Percentiles rank a stretch among this genome's conserved stretches.
phyloP scores from a whole-genome alignment of 2,888 invertebrate species.

The Noctuana brunneofusca region DNA sequence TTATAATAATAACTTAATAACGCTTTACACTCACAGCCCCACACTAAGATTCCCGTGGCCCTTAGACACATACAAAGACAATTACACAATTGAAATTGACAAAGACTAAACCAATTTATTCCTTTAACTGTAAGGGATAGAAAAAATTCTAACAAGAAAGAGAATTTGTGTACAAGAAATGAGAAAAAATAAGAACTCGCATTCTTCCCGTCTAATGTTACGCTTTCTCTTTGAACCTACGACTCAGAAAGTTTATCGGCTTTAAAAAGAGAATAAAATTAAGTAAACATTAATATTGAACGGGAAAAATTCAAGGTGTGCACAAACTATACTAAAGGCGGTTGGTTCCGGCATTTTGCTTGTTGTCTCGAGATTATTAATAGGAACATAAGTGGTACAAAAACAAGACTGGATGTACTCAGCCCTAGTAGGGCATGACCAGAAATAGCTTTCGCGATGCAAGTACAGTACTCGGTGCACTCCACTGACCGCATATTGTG shows the following conservation, averaged over 20 bases:
- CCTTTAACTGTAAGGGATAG: no score
- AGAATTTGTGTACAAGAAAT: no score
- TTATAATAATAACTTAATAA: no score
- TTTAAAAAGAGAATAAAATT: background rate
- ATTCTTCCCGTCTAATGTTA: no score
- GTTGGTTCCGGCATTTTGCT: background rate
- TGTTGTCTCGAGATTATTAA: background rate
- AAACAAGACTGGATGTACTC: background rate
- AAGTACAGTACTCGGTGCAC: constrained; percentile 35
- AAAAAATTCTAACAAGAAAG: no score
- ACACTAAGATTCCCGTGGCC: no score
- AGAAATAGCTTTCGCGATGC: constrained; percentile 39
- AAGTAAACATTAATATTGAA: background rate
- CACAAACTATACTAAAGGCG: constrained; percentile 23
- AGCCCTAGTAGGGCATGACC: constrained; percentile 31
- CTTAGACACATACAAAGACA: no score
- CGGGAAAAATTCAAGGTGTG: constrained; percentile 24
- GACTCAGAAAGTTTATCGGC: background rate
- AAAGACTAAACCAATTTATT: no score
- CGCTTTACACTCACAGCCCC: no score
- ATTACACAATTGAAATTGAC: no score
- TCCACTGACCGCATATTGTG: constrained; percentile 34
- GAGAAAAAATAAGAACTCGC: no score
- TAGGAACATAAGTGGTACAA: background rate
- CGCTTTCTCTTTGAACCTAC: no score